Evolutionary conservation across 1,140 invertebrate genomes (phyloP), one percentile per base, ranked within the genome.

Genomic region (Polypedilum pembai): DNA sequence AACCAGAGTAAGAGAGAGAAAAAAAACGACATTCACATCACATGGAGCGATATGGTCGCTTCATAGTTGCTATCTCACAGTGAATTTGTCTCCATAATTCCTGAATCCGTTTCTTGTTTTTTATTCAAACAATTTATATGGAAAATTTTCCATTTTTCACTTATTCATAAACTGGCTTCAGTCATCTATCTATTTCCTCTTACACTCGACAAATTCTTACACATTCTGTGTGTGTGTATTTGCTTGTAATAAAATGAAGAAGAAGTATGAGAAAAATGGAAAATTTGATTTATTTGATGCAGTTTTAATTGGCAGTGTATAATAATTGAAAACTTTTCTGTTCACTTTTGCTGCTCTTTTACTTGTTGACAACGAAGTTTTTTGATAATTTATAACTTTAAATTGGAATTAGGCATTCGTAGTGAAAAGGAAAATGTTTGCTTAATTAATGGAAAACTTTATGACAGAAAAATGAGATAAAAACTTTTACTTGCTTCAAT

Each of bases 201-300:
- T 33, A 33, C 24, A 33, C 24, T 33, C 24, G 24, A 33, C 24
- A 33, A 33, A 33, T 33, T 3, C 2, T 33, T 33, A 33, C 24
- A 33, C 24, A 56, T 56, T 56, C 0, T 56, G 41, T 45, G 41
- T 45, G 15, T 3, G 41, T 45, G 2, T 56, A 12, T 56, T n/a
- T 56, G 12, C 3, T 4, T 56, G 45, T 56, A n/a, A n/a, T 56
- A 15, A 56, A 15, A 4, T 56, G 45, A 4, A 56, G 15, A 56
- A 4, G 45, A 56, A 56, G 45, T 45, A 15, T 45, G 8, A 45
- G 45, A n/a, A 15, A 15, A 69, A 69, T 21, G n/a, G n/a, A n/a
- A 69, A 69, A 8, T 69, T 69, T 69, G 65, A 69, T 69, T 69
- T 69, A 69, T 69, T 69, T 69, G 65, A 69, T 69, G 65, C 65